Evolutionary conservation across 2,113 vertebrate genomes (phyloP).

Genomic region (Alosa alosa): DNA sequence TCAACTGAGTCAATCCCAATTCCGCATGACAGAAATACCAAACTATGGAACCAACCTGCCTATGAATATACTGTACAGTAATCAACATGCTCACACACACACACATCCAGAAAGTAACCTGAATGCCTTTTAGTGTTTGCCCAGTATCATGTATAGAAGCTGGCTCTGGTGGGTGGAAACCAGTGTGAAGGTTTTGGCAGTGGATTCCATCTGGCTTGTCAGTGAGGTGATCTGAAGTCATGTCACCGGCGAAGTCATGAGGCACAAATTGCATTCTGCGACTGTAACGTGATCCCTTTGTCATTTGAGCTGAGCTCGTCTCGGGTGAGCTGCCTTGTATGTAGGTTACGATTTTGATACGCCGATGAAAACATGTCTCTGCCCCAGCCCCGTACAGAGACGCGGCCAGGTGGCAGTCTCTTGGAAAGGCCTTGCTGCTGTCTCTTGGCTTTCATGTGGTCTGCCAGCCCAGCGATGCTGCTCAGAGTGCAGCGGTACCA

Average conservation of each 20-base stretch:
- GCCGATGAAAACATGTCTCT: conserved; percentile 48
- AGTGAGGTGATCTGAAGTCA: conserved; percentile 22
- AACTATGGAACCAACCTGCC: too few relatives aligned
- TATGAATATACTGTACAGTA: not conserved
- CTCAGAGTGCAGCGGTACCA: not conserved
- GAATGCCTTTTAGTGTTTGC: not conserved
- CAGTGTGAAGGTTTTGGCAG: conserved; percentile 2
- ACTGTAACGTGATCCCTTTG: conserved; percentile 57
- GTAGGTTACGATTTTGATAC: conserved; percentile 40
- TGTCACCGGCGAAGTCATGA: conserved; percentile 9
- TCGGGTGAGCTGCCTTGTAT: conserved; percentile 36
- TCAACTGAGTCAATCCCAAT: not conserved
- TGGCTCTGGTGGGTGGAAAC: not conserved
- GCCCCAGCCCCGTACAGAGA: conserved; percentile 2
- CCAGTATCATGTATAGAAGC: not conserved
- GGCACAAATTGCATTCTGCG: conserved; percentile 14
- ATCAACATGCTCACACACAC: not conserved
- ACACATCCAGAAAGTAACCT: not conserved
- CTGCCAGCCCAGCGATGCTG: not conserved
- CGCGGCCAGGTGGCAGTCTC: not conserved
- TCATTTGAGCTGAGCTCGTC: conserved; percentile 54
- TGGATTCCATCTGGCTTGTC: not conserved
- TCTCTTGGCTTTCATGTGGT: not conserved
- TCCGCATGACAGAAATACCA: not conserved
- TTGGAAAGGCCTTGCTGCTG: not conserved